Percentiles rank a stretch among this genome's conserved stretches.
Evolutionary conservation across 2,888 invertebrate genomes (phyloP).

Genomic region (Mythimna vitellina): DNA sequence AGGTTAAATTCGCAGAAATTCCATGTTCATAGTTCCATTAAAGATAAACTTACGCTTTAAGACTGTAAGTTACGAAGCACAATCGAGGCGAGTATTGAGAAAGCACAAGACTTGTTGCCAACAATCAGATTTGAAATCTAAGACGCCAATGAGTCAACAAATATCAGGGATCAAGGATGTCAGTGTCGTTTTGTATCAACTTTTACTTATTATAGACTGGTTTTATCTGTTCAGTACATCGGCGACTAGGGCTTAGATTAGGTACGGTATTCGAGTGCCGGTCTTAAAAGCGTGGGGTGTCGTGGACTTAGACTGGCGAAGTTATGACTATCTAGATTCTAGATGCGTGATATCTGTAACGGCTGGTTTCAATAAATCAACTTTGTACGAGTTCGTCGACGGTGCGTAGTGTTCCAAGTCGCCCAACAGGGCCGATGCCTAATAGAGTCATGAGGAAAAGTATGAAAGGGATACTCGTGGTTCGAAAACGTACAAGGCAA

Average conservation of each 20-base stretch:
- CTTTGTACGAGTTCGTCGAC: background rate
- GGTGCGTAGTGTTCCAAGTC: no score
- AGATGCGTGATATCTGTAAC: constrained; percentile 14
- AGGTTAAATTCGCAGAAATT: constrained; percentile 19
- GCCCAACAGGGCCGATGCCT: no score
- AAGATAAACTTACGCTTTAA: constrained; percentile 21
- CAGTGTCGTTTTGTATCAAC: constrained; percentile 50
- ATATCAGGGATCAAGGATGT: constrained; percentile 60
- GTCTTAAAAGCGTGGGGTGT: constrained; percentile 37
- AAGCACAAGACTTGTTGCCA: constrained; percentile 46
- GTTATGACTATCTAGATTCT: constrained; percentile 23
- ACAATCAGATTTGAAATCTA: constrained; percentile 56
- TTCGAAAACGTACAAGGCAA: no score
- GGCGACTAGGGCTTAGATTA: constrained; percentile 17
- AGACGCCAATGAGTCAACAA: constrained; percentile 59
- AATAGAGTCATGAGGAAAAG: no score
- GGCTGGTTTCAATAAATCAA: constrained; percentile 24
- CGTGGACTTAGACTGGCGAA: constrained; percentile 21
- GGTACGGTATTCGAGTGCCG: background rate
- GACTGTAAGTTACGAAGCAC: constrained; percentile 9
- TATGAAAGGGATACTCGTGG: no score
- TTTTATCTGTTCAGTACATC: constrained; percentile 45
- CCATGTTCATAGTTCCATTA: constrained; percentile 23
- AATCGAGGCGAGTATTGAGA: constrained; percentile 45
- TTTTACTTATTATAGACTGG: constrained; percentile 52